These are phyloP conservation scores for Eupelmus urozonus DNA, from an alignment of 2,888 invertebrate genomes.

Conservation along the genomic window DNA sequence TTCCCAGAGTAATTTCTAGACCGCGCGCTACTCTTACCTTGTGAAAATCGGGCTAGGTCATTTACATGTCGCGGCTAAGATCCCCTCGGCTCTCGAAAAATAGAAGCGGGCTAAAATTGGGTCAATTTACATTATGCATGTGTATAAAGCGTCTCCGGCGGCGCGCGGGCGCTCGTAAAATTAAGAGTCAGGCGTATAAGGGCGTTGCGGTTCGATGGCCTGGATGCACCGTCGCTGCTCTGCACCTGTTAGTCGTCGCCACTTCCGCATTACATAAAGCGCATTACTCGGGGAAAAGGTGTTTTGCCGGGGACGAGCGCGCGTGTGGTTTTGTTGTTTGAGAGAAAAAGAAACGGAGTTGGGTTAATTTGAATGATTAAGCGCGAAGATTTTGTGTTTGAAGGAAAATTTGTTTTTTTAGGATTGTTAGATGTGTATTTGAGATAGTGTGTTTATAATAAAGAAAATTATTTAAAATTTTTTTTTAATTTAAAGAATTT, in stretches of 20 bases:
- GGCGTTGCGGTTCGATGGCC: conserved; percentile 54
- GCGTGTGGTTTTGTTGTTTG: too few relatives aligned
- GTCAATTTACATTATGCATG: conserved; percentile 41
- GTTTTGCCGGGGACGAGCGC: too few relatives aligned
- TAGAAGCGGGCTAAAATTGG: conserved; percentile 14
- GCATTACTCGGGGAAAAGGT: not conserved
- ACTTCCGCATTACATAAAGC: conserved; percentile 1
- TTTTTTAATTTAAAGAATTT: too few relatives aligned
- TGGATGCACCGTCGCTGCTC: conserved; percentile 14
- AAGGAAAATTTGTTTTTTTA: too few relatives aligned
- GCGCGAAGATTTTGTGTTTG: too few relatives aligned
- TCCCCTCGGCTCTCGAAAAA: not conserved
- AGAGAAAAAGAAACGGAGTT: too few relatives aligned
- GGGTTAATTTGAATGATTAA: too few relatives aligned
- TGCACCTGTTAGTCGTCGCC: conserved; percentile 35
- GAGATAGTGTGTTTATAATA: too few relatives aligned
- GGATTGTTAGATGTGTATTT: too few relatives aligned
- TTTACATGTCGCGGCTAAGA: not conserved
- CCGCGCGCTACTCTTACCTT: too few relatives aligned
- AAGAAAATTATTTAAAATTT: too few relatives aligned
- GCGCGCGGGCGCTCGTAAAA: conserved; percentile 24
- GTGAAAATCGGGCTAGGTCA: not conserved
- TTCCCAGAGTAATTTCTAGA: too few relatives aligned
- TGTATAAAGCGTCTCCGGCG: not conserved
- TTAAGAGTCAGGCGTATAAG: conserved; percentile 40